Base-by-base conservation (phyloP, 2,888 invertebrate genomes). In the Steinernema carpocapsae region DNA sequence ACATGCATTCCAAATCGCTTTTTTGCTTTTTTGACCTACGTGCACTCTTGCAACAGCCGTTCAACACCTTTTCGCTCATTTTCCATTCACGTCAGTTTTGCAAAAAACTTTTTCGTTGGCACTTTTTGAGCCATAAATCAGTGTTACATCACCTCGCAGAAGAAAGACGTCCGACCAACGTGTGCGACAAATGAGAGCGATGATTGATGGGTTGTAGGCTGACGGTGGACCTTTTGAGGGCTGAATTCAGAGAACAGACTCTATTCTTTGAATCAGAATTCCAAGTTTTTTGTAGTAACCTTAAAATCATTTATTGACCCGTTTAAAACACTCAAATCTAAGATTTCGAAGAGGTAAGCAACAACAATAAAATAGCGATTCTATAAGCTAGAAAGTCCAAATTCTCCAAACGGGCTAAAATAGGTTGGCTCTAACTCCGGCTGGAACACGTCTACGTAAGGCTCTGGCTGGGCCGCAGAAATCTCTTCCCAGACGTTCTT, bases 81-180 rank as follows among this genome's bases (percentile, higher is more conserved):
- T 56, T 6, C 26, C 26, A 22, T 56, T 6, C 56, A 3, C 56
- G 4, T 7, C 3, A 26, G 26, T 12, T 17, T 22, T 56, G 56
- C 48, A 48, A 56, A 56, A 56, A 14, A 24, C 22, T 14, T 14
- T 43, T 7, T 43, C 4, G 56, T 6, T 19, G 51, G 6, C 22
- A 6, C 17, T 56, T 56, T 56, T 56, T 56, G 56, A 22, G 56
- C 56, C 56, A 19, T 56, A 56, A 56, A 56, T 56, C 56, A 56
- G 56, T 56, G 56, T 56, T 56, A 56, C 22, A 26, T 56, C 56
- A 26, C 22, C 56, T 22, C 3, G 10, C 19, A 12, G 24, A 24
- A 56, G 56, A 56, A 26, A 56, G 26, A 56, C 56, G 56, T 10
- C 26, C n/a, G 56, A 6, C 14, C 10, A 14, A 43, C 43, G 43